Evolutionary conservation across 2,888 invertebrate genomes (phyloP).

Genomic region (Ischnura elegans): DNA sequence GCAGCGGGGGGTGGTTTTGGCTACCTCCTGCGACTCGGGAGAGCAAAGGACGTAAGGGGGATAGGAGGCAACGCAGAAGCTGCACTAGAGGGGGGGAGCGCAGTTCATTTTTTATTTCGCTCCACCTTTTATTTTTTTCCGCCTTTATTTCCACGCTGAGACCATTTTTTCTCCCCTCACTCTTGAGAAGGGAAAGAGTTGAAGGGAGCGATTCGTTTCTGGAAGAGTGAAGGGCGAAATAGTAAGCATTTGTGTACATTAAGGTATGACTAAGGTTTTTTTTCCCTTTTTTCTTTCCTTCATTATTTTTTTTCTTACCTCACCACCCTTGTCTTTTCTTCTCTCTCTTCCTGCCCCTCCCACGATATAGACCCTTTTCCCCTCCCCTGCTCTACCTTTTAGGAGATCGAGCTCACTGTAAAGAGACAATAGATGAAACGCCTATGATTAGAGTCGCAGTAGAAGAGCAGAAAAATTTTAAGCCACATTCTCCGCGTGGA

Average conservation of each 20-base stretch:
- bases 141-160: background rate
- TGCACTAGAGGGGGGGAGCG: background rate
- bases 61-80: background rate
- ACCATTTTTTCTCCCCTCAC: too few relatives aligned
- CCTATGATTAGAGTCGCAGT: conserved; percentile 12
- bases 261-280: conserved; percentile 37
- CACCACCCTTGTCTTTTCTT: too few relatives aligned
- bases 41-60: background rate
- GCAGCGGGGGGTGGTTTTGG: background rate
- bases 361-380: background rate
- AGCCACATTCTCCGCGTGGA: background rate
- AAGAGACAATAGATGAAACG: conserved; percentile 38
- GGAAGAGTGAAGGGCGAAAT: conserved; percentile 63
- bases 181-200: background rate
- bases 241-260: conserved; percentile 66
- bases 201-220: conserved; percentile 53
- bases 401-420: too few relatives aligned
- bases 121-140: background rate
- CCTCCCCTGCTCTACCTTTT: background rate
- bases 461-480: background rate
- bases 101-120: background rate
- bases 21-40: background rate
- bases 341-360: background rate
- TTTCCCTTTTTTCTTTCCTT: background rate
- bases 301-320: too few relatives aligned